Base-by-base conservation (phyloP, 2,797 vertebrate species). In the Liparis tanakae region DNA sequence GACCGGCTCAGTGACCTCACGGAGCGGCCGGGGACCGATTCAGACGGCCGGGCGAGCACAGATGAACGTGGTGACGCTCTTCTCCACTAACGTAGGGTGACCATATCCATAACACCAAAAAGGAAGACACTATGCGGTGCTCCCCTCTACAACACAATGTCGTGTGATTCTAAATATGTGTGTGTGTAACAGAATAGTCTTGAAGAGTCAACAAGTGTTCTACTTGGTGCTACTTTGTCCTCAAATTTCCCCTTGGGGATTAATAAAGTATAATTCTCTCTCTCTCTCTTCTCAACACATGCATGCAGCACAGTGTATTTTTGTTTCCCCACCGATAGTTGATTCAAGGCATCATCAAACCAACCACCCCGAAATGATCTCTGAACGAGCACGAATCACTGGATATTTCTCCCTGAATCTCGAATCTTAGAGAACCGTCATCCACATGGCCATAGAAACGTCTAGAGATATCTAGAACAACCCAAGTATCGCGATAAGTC, bases 391-490 rank as follows among this genome's bases (percentile, higher is more conserved):
- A 48, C 20, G 39, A 73, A 48, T 6, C 0, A 55, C 13, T 1
- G 1, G 4, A 56, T 2, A 15, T 53, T 37, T 55, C 60, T 18
- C 1, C 10, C 0, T 13, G 59, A 56, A 18, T 1, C 65, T 67
- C 51, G 39, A 55, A 2, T 44, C 7, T n/a, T 43, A 6, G 41
- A 67, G 60, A 79, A 62, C 17, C 1, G 1, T 17, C n/a, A 0
- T 39, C 10, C 86, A 78, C 81, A 78, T 79, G 78, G 59, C 65
- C 68, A 18, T 90, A n/a, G 94, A 95, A 95, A 84, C 80, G 77
- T 94, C 94, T 80, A 95, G 94, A 95, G 75, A 58, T 5, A 60
- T 78, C 94, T 83, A 80, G 93, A 94, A 92, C 51, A 4, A 0
- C 0, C 5, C 0, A 89, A 46, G 4, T 94, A 87, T 95, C 95